These are phyloP conservation scores for Ataeniobius toweri DNA, from an alignment of 2,797 vertebrate species.

Conservation along the genomic window DNA sequence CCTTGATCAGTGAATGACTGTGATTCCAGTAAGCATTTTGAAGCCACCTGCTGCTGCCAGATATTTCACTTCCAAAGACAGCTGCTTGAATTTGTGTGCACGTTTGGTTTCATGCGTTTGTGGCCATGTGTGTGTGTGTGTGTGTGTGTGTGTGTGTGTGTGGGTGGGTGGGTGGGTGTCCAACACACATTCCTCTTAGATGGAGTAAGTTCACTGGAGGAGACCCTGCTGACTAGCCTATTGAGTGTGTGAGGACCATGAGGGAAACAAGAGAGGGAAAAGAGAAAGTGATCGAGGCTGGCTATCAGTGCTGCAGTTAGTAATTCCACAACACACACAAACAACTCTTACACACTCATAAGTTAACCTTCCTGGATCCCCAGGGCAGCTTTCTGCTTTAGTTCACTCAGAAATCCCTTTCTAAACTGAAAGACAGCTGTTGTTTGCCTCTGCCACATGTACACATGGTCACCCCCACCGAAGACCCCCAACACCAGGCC, in stretches of 20 bases:
- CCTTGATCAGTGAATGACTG: conserved; percentile 29
- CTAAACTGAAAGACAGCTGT: conserved; percentile 32
- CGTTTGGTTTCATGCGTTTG: conserved; percentile 14
- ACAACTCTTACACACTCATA: conserved; percentile 22
- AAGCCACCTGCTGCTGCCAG: conserved; percentile 71
- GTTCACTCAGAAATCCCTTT: conserved; percentile 55
- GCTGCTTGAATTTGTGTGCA: conserved; percentile 19
- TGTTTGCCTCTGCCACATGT: conserved; percentile 46
- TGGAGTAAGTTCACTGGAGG: conserved; percentile 60
- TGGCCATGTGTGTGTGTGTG: neutral
- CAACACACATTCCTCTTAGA: conserved; percentile 66
- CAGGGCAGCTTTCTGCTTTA: conserved; percentile 52
- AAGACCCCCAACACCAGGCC: conserved; percentile 47
- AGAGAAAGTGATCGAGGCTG: conserved; percentile 33
- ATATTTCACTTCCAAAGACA: conserved; percentile 46
- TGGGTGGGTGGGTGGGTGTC: conserved; percentile 38
- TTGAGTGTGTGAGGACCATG: conserved; percentile 42
- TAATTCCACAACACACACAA: conserved; percentile 18
- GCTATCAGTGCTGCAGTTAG: conserved; percentile 31
- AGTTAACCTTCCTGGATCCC: conserved; percentile 33
- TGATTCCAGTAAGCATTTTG: conserved; percentile 60
- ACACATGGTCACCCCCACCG: conserved; percentile 46
- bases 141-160: conserved; percentile 20
- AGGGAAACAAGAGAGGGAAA: conserved; percentile 48
- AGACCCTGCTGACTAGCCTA: conserved; percentile 50